These are phyloP conservation scores for Cacoxenus indagator DNA, from an alignment of 2,888 invertebrate species.

Conservation along the genomic window DNA sequence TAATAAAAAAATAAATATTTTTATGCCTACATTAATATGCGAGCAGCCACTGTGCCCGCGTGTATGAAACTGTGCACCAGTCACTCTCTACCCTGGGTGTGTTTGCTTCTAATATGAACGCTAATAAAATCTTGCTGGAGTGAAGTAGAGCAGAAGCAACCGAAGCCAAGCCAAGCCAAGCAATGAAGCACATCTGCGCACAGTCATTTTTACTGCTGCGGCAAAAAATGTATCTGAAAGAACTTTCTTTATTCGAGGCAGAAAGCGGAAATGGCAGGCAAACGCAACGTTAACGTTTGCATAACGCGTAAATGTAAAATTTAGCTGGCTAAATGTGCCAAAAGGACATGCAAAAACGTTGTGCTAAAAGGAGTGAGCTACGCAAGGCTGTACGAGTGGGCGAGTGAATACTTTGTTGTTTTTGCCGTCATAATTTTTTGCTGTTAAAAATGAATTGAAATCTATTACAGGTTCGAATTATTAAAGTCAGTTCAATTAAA, in stretches of 20 bases:
- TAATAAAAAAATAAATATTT: slow-evolving; percentile 55
- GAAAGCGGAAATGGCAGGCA: slow-evolving; percentile 21
- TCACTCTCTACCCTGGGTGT: background rate
- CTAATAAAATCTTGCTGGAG: slow-evolving; percentile 64
- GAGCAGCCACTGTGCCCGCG: slow-evolving; percentile 33
- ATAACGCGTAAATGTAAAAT: no score
- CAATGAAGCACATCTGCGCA: slow-evolving; percentile 64
- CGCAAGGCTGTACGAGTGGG: no score
- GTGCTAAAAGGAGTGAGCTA: no score
- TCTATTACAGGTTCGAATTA: no score
- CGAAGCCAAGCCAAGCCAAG: slow-evolving; percentile 30
- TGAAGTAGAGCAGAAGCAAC: slow-evolving; percentile 33
- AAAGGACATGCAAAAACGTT: no score
- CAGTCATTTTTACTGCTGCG: slow-evolving; percentile 64
- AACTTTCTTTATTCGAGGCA: slow-evolving; percentile 11
- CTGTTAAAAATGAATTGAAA: no score
- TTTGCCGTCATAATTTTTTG: no score
- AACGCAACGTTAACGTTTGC: background rate
- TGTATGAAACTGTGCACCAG: background rate
- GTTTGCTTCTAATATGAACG: slow-evolving; percentile 59
- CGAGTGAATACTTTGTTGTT: no score
- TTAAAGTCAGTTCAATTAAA: no score
- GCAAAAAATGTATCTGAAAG: slow-evolving; percentile 19
- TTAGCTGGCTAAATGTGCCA: no score
- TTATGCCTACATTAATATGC: slow-evolving; percentile 63